These are phyloP conservation scores for Pterocles gutturalis DNA, from an alignment of 2,113 vertebrate genomes.

Conservation along the genomic window DNA sequence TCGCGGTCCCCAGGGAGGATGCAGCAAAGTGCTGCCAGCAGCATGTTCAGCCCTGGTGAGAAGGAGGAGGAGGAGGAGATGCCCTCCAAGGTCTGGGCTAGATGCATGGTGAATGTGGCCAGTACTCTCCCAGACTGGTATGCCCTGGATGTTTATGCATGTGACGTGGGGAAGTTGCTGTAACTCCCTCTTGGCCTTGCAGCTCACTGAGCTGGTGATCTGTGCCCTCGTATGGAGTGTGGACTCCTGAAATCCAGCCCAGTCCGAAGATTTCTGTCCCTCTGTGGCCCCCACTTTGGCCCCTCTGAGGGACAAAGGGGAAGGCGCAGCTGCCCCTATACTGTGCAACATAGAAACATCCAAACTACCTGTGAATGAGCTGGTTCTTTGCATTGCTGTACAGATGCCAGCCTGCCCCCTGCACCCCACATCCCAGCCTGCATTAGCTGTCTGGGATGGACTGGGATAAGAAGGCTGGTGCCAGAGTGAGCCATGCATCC, in stretches of 20 bases:
- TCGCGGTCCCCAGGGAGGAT: neutral
- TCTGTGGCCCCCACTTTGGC: neutral
- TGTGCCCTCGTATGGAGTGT: rapidly evolving
- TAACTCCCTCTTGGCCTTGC: neutral
- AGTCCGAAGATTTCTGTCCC: neutral
- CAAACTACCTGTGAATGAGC: neutral
- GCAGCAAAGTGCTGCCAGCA: neutral
- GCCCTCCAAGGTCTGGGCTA: neutral
- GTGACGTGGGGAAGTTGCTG: neutral
- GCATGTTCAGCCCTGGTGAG: neutral
- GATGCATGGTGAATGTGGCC: neutral
- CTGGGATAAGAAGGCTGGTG: neutral
- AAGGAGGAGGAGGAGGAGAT: neutral
- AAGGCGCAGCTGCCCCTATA: neutral
- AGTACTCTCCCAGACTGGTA: no score
- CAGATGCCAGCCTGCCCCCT: neutral
- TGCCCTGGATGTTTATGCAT: neutral
- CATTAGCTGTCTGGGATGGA: rapidly evolving
- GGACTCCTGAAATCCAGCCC: neutral
- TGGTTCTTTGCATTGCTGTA: rapidly evolving
- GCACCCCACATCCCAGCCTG: neutral
- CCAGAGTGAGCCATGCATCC: rapidly evolving
- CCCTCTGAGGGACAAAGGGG: neutral
- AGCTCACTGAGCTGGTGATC: neutral
- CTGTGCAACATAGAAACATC: neutral